Conservation (phyloP, 2,113 vertebrate species). For the Chauna torquata region DNA sequence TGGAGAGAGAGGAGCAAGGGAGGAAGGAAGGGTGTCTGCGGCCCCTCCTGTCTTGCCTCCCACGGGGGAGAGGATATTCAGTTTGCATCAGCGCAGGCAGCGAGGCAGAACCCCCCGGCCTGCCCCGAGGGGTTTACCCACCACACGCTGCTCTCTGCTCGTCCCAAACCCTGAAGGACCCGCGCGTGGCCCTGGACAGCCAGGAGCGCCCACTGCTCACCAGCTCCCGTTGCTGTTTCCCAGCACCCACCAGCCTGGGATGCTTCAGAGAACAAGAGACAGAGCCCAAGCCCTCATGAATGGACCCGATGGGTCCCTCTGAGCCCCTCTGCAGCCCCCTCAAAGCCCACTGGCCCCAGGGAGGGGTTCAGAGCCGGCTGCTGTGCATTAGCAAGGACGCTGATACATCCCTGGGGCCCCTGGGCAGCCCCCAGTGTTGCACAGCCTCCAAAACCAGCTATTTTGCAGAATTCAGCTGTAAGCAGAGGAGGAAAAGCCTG, state of each 20-base stretch:
- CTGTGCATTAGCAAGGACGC: not conserved
- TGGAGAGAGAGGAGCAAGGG: not conserved
- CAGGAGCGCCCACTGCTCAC: accelerated
- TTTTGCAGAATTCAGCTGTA: not conserved
- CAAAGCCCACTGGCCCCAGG: not conserved
- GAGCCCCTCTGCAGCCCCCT: not conserved
- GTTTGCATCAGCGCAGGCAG: not conserved
- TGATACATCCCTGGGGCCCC: not conserved
- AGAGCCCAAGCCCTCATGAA: not conserved
- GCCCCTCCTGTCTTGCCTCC: not conserved
- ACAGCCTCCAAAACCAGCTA: not conserved
- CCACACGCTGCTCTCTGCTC: not conserved
- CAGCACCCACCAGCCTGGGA: not conserved
- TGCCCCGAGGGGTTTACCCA: not conserved
- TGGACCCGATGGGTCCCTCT: not conserved
- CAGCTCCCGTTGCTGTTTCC: not conserved
- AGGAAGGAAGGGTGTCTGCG: not conserved
- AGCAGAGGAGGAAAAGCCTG: not conserved
- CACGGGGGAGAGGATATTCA: not conserved
- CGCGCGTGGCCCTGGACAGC: accelerated
- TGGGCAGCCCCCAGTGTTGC: too few relatives aligned
- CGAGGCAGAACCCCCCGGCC: not conserved
- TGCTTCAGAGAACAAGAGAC: not conserved
- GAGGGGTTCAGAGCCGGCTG: not conserved
- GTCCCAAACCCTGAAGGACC: not conserved